Evolutionary conservation across 2,113 vertebrate genomes (phyloP).

Genomic region (Albula glossodonta): DNA sequence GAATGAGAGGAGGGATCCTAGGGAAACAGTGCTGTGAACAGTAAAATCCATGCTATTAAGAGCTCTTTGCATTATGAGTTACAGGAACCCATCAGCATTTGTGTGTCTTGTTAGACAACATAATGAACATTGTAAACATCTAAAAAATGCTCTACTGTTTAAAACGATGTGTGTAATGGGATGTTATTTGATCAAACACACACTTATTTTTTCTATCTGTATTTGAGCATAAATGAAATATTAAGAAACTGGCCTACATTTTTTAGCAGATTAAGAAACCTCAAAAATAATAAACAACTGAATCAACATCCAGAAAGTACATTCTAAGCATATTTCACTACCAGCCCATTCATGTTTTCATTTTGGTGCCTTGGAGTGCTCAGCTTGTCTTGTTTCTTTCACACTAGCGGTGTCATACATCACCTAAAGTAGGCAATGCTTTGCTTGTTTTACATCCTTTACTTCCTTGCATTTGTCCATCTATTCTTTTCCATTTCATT

Average conservation of each 20-base stretch:
- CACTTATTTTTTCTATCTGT: no score
- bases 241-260: no score
- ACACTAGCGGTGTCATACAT: no score
- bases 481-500: no score
- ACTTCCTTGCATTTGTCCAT: no score
- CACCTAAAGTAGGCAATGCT: no score
- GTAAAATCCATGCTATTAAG: conserved; percentile 60
- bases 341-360: background rate
- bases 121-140: conserved; percentile 62
- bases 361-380: background rate
- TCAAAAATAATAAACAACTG: background rate
- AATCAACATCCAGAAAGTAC: background rate
- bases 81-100: conserved; percentile 62
- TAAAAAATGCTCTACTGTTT: conserved; percentile 55
- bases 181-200: conserved; percentile 3
- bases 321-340: background rate
- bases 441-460: no score
- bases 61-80: conserved; percentile 67
- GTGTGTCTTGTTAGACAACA: conserved; percentile 66
- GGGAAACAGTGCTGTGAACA: conserved; percentile 58
- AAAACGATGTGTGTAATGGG: conserved; percentile 62
- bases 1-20: conserved; percentile 28
- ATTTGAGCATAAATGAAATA: no score
- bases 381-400: background rate
- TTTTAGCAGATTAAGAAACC: no score